phyloP scores from a whole-genome alignment of 2,113 vertebrate genomes.

The Brienomyrus brachyistius region DNA sequence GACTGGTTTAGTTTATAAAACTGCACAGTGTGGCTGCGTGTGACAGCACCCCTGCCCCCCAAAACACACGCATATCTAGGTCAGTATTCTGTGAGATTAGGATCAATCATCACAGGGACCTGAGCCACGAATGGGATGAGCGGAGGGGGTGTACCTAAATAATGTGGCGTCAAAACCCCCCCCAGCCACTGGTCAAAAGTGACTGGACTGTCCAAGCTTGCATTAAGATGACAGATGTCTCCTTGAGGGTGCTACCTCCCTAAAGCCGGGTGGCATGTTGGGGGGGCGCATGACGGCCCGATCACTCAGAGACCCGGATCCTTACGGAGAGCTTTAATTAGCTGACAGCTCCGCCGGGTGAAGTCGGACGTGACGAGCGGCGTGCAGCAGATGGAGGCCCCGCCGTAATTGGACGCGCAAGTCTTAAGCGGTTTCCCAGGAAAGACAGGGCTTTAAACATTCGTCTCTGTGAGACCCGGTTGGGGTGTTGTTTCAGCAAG shows the following conservation, averaged over 20 bases:
- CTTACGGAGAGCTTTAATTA: not conserved
- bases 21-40: not conserved
- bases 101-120: not conserved
- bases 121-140: not conserved
- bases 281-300: not conserved
- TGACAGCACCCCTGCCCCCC: not conserved
- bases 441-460: not conserved
- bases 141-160: not conserved
- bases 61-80: not conserved
- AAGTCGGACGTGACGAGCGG: not conserved
- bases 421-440: not conserved
- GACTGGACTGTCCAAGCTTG: not conserved
- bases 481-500: not conserved
- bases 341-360: not conserved
- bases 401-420: not conserved
- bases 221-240: not conserved
- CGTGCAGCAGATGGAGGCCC: not conserved
- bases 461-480: not conserved
- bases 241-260: not conserved
- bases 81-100: not conserved
- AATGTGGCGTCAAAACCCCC: not conserved
- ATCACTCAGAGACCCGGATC: not conserved
- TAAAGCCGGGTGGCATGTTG: not conserved
- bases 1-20: not conserved
- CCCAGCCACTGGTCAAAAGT: not conserved